Base-by-base conservation (phyloP, 2,113 vertebrate species). In the Onychostoma macrolepis region DNA sequence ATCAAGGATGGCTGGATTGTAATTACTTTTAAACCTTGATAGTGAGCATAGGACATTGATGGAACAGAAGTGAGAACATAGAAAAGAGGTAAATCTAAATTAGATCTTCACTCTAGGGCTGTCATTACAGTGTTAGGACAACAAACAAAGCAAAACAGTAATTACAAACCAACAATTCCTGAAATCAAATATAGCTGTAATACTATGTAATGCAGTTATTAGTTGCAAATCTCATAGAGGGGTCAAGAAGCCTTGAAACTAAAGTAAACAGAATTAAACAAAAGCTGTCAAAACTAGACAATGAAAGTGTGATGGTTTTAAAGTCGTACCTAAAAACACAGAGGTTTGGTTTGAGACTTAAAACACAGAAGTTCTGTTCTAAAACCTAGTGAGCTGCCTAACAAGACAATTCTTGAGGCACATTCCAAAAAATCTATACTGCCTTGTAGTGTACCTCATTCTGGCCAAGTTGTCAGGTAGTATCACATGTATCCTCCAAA, bases 61-160 rank as follows among this genome's bases (percentile, higher is more conserved):
- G n/a, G 33, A 72, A 74, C 21, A 65, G 28, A 6, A 45, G 36
- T 45, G 19, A 67, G n/a, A 71, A 78, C 61, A 53, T 8, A 43
- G 77, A n/a, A 61, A 74, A 82, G 53, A 83, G 36, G 50, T 26
- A 88, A 71, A 94, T 95, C 94, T 94, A 95, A 95, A 95, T 94
- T 94, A 92, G 92, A 95, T 96, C 95, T 95, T 80, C 91, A 92
- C 91, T 93, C 88, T 87, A 89, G 89, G 75, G 90, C 89, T 84
- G 72, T 85, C 65, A 82, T 83, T 76, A 61, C 36, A 58, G 65
- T 45, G 15, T 74, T 83, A 43, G 61, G 85, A 83, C 28, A 87
- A 69, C 74, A 45, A 41, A 74, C 72, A 33, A 48, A 53, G 15
- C 78, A n/a, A 72, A 83, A 74, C 45, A 19, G 69, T 74, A 74